Evolutionary conservation across 1,140 invertebrate genomes (phyloP).

Genomic region (Caerostris darwini): DNA sequence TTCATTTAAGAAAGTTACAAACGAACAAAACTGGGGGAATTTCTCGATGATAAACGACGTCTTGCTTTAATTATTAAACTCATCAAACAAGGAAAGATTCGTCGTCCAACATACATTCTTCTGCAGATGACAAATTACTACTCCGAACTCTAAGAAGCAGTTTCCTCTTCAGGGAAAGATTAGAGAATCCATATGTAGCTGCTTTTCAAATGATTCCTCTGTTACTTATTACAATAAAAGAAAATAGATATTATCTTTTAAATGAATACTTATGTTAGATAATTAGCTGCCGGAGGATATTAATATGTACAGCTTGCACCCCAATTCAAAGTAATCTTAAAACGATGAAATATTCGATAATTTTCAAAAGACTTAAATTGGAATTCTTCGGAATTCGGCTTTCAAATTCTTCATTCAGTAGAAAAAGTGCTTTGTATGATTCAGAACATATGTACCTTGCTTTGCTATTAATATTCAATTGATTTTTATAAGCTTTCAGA

Average conservation of each 20-base stretch:
- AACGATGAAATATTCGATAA: slow-evolving; percentile 5
- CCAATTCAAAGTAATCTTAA: neutral
- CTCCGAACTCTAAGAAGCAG: slow-evolving; percentile 30
- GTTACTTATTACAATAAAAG: slow-evolving; percentile 50
- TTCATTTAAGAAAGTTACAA: slow-evolving; percentile 38
- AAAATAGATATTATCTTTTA: slow-evolving; percentile 18
- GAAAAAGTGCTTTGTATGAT: neutral
- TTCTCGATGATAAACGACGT: slow-evolving; percentile 10
- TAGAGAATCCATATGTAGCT: neutral
- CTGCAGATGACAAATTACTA: slow-evolving; percentile 42
- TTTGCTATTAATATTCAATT: neutral
- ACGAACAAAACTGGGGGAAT: neutral
- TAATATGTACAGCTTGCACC: neutral
- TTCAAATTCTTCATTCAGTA: neutral
- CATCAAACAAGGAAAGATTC: slow-evolving; percentile 35
- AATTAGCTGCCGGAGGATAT: slow-evolving; percentile 42
- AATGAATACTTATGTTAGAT: slow-evolving; percentile 42
- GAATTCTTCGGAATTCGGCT: neutral
- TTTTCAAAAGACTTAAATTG: neutral
- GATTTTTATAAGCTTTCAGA: neutral
- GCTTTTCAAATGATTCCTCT: neutral
- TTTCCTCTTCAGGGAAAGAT: slow-evolving; percentile 46
- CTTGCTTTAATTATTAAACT: slow-evolving; percentile 60
- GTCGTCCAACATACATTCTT: slow-evolving; percentile 16
- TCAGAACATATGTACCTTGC: neutral